Evolutionary conservation across 1,140 invertebrate species (phyloP).

Genomic region (Plodia interpunctella): DNA sequence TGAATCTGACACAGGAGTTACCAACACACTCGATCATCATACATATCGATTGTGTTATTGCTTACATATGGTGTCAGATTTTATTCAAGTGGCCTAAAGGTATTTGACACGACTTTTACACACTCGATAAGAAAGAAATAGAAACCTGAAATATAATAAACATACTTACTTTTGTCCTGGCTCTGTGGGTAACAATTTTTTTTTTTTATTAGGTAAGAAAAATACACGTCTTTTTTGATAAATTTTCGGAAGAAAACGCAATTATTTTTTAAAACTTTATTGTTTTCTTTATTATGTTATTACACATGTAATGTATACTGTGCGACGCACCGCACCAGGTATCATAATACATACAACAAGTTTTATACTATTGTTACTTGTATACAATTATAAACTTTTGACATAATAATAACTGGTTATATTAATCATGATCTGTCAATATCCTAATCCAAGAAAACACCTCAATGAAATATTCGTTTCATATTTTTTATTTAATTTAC

Average conservation of each 20-base stretch:
- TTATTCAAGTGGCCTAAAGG: too few species aligned
- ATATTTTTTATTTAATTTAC: slow-evolving; percentile 26
- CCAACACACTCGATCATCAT: too few species aligned
- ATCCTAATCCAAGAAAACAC: slow-evolving; percentile 48
- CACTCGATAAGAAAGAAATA: too few species aligned
- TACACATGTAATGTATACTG: slow-evolving; percentile 70
- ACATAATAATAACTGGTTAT: slow-evolving; percentile 71
- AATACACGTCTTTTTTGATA: too few species aligned
- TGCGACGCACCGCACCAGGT: slow-evolving; percentile 44
- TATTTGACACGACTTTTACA: too few species aligned
- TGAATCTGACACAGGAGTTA: too few species aligned
- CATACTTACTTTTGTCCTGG: too few species aligned
- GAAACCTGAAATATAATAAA: too few species aligned
- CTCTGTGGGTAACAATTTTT: too few species aligned
- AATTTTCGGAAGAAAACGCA: slow-evolving; percentile 30
- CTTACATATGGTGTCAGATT: too few species aligned
- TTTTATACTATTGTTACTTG: slow-evolving; percentile 68
- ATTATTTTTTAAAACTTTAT: slow-evolving; percentile 67
- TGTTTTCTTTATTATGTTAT: slow-evolving; percentile 71
- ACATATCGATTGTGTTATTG: too few species aligned
- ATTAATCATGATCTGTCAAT: slow-evolving; percentile 54
- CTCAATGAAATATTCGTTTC: slow-evolving; percentile 36
- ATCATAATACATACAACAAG: slow-evolving; percentile 70
- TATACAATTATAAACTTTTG: slow-evolving; percentile 74
- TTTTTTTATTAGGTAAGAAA: background rate